Base-by-base conservation (phyloP, 2,797 vertebrate species). In the Mustela erminea region DNA sequence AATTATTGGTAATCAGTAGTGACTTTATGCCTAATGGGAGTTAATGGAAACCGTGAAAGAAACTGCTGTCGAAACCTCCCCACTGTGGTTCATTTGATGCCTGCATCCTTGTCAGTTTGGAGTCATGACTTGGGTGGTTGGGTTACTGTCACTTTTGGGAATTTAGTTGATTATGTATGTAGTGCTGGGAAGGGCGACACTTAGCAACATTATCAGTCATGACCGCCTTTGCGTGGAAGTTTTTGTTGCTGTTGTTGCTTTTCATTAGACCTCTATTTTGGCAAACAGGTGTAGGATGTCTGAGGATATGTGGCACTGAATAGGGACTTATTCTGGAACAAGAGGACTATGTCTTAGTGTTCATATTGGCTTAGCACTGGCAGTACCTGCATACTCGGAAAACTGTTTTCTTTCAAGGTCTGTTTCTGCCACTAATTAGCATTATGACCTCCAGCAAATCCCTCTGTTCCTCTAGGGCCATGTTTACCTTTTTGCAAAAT, bases 251-350 rank as follows among this genome's bases (percentile, higher is more conserved):
- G n/a, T 62, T 86, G 32, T 62, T 95, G 29, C 46, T 93, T 95
- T 84, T 92, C 93, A 95, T 93, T 11, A 83, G 35, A 72, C 23
- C 21, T 92, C 4, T 54, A 56, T 75, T 96, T 96, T 96, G 80
- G 20, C 49, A 83, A 95, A 58, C 14, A 72, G 5, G 5, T 29
- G 80, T 54, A 92, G 18, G 6, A 46, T 41, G 12, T 91, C 41
- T 95, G 62, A 90, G 56, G 32, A 92, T 95, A 74, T 84, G 43
- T 91, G 77, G 91, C 38, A 68, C n/a, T 46, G 10, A 13, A 17
- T 52, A 86, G 41, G 15, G 12, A 75, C 43, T 86, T 86, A 32
- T 52, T 80, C 32, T 88, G n/a, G 60, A 94, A 74, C 32, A 87
- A 81, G 56, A n/a, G 58, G 43, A 81, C 64, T 90, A 4, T 4